These are phyloP conservation scores for Ischnura elegans DNA, from an alignment of 2,888 invertebrate species.

Conservation along the genomic window DNA sequence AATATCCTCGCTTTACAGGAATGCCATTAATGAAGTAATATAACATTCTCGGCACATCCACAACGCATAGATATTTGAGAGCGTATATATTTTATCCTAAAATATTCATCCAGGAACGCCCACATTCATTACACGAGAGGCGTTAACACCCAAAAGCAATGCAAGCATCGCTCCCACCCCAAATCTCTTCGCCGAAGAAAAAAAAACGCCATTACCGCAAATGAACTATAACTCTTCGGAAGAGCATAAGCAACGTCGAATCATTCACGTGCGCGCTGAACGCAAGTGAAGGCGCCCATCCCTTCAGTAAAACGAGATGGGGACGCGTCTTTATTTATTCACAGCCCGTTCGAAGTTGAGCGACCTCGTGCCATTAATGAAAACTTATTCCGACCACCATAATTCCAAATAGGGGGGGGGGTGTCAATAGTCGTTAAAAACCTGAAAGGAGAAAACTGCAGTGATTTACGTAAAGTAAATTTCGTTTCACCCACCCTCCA, in stretches of 20 bases:
- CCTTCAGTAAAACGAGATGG: neutral
- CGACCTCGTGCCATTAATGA: neutral
- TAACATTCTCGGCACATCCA: too few species aligned
- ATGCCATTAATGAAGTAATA: too few species aligned
- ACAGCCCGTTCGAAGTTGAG: slow-evolving; percentile 9
- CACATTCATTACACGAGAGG: too few species aligned
- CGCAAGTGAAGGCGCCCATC: neutral
- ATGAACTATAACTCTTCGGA: neutral
- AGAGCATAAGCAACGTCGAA: neutral
- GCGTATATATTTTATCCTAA: too few species aligned
- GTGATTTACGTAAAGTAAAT: slow-evolving; percentile 24
- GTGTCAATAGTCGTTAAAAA: neutral
- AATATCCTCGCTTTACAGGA: too few species aligned
- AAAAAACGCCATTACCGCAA: neutral
- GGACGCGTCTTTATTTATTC: slow-evolving; percentile 10
- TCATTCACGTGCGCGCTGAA: neutral
- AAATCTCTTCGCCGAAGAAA: too few species aligned
- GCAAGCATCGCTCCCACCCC: neutral
- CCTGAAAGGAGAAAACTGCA: neutral
- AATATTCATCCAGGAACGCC: too few species aligned
- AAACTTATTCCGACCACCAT: slow-evolving; percentile 15
- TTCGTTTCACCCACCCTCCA: neutral
- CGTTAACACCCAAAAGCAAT: neutral
- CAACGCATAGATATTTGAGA: too few species aligned
- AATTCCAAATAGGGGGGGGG: neutral